Evolutionary conservation across 1,140 invertebrate species (phyloP), one percentile per base, ranked within the genome.

Genomic region (Apolygus lucorum): DNA sequence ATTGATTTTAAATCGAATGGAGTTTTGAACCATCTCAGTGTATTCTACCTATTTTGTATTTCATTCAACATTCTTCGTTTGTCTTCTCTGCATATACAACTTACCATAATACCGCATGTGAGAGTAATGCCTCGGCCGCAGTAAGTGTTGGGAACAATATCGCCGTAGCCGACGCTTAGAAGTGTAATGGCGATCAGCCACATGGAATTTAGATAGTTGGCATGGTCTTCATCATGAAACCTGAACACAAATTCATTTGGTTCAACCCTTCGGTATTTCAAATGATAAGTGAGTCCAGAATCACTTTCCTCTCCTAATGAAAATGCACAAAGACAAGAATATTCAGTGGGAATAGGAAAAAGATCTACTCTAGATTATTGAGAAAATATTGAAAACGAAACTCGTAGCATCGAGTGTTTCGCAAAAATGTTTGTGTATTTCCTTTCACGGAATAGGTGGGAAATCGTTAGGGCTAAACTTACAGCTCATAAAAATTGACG

Each of bases 91-190:
- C 2, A 28, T 14, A 17, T 25, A 75, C 70, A 81, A 89, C 89
- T 88, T 88, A 94, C 93, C 90, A 95, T 92, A 81, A 95, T 91
- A 78, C 93, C 93, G 79, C 91, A 93, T 76, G 87, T 88, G 76
- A 96, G 90, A 75, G 92, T 91, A 79, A 95, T 92, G 76, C 88
- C 90, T 77, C 93, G 84, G 76, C 93, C 92, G 84, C 91, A 95
- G 84, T 95, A 93, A 69, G 93, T 95, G 82, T 95, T 94, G 75
- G 93, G 93, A 75, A 96, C 93, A 78, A 96, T 93, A 82, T 96
- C 93, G 74, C 87, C 87, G 78, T 89, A 89, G 75, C 87, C 87
- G 75, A 89, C 86, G 84, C 87, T 88, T 78, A 88, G 85, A 82
- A 93, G 92, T 72, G 91, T 93, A 79, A 91, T 92, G 78, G 90